Evolutionary conservation across 2,113 vertebrate species (phyloP), one percentile per base, ranked within the genome.

Genomic region (Antechinus stuartii): DNA sequence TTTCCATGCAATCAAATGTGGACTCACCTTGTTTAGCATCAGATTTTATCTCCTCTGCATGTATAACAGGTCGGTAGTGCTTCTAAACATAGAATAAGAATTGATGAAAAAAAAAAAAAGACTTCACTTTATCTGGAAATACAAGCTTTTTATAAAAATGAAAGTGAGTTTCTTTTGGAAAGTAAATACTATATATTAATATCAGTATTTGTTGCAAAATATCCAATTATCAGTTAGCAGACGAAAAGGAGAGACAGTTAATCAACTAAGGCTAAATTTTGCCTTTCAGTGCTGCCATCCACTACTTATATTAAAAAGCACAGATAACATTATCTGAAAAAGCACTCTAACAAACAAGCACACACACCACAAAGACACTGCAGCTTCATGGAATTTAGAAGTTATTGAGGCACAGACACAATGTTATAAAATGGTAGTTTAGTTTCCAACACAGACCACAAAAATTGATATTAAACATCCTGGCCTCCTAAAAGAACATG

Each of bases 21-120:
- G 92, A 91, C 97, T 99, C 98, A 99, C 99, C 99, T 98, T 99
- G 98, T 93, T 97, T 98, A 2, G 98, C 97, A 53, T 98, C 98
- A 90, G 68, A 96, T 94, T 94, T 97, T 90, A 99, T 95, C 91
- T 99, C 98, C 93, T 98, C 94, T 90, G 99, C 98, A 49, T 96
- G 97, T 54, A 99, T 95, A 5, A 97, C 47, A 46, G 98, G 98
- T 26, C 98, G 97, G 94, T 99, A 99, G 61, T 99, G 98, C 47
- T 98, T 98, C 99, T 99, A 91, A 97, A 98, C 7, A 94, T 90
- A 97, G 97, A 91, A 2, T 22, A 52, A 96, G 76, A 96, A 97
- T 50, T 95, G n/a, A 90, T 52, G 42, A 90, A 16, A 76, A 10
- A 27, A 49, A 52, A 52, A 52, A 52, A 89, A 95, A 91, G 84